Evolutionary conservation across 2,797 vertebrate genomes (phyloP).

Genomic region (Sebastes melanostomus): DNA sequence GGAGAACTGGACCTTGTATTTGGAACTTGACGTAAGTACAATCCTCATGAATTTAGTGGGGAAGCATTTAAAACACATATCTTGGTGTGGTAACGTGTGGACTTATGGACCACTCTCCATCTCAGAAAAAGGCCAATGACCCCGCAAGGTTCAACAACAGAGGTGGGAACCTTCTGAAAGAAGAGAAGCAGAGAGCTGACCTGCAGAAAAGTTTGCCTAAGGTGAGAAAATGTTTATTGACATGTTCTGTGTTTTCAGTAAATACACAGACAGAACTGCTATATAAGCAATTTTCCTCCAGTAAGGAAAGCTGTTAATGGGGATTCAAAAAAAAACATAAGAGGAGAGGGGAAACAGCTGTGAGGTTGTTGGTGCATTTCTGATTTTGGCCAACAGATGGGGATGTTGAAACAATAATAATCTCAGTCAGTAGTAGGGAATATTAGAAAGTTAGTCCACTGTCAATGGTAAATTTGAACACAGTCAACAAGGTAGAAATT

Average conservation of each 20-base stretch:
- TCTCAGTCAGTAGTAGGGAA: background rate
- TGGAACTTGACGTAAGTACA: slow-evolving; percentile 90
- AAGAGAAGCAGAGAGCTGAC: slow-evolving; percentile 91
- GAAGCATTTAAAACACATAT: background rate
- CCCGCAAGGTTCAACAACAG: slow-evolving; percentile 91
- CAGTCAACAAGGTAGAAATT: background rate
- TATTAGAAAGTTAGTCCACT: background rate
- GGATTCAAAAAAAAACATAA: background rate
- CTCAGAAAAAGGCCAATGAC: slow-evolving; percentile 90
- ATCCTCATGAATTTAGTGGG: background rate
- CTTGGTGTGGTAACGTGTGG: background rate
- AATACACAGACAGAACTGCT: background rate
- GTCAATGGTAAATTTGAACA: background rate
- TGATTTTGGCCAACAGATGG: slow-evolving; percentile 32
- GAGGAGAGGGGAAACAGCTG: background rate
- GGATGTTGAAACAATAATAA: background rate
- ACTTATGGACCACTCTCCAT: background rate
- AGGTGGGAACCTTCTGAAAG: slow-evolving; percentile 93
- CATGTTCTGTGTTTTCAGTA: background rate
- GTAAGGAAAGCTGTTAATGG: background rate
- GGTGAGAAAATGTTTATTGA: slow-evolving; percentile 71
- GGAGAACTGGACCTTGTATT: slow-evolving; percentile 89
- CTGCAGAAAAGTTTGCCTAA: slow-evolving; percentile 92
- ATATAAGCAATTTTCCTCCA: background rate
- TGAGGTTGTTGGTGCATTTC: background rate